A percentile compares a stretch with the other conserved stretches of the same genome.
Evolutionary conservation across 1,140 invertebrate species (phyloP).

Genomic region (Dendroctonus valens): DNA sequence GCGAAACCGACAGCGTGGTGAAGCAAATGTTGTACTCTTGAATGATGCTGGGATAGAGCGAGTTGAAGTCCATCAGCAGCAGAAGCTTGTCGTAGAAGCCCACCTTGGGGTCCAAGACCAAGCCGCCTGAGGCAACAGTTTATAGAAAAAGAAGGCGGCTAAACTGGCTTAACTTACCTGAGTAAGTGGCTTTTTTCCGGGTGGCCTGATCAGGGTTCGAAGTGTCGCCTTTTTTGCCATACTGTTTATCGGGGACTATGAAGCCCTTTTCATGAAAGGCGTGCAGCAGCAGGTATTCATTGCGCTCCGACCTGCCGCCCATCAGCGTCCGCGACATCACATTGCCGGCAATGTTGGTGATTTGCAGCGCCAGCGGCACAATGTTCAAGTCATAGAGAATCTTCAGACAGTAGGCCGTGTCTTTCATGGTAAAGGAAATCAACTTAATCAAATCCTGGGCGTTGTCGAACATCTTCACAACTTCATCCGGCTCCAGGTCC

Average conservation of each 20-base stretch:
- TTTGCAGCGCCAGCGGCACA: slow-evolving; percentile 91
- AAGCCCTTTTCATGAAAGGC: slow-evolving; percentile 90
- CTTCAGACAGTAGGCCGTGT: slow-evolving; percentile 76
- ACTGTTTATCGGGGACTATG: slow-evolving; percentile 86
- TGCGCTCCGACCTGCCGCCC: slow-evolving; percentile 92
- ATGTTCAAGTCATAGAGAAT: slow-evolving; percentile 91
- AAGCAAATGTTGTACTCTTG: slow-evolving; percentile 99
- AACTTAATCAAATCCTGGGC: slow-evolving; percentile 70
- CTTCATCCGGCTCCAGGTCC: slow-evolving; percentile 69
- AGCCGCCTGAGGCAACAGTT: slow-evolving; percentile 55
- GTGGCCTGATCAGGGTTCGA: slow-evolving; percentile 13
- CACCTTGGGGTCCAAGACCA: slow-evolving; percentile 95
- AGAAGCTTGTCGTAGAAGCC: slow-evolving; percentile 97
- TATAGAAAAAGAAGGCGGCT: background rate
- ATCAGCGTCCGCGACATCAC: slow-evolving; percentile 88
- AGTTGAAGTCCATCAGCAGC: slow-evolving; percentile 98
- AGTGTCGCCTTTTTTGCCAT: slow-evolving; percentile 15
- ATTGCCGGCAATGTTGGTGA: slow-evolving; percentile 94
- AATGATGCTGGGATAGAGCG: slow-evolving; percentile 98
- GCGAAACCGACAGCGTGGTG: slow-evolving; percentile 74
- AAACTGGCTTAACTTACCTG: slow-evolving; percentile 36
- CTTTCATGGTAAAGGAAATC: slow-evolving; percentile 78
- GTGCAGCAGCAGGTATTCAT: slow-evolving; percentile 93
- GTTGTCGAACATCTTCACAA: slow-evolving; percentile 67
- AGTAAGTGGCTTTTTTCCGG: slow-evolving; percentile 46